phyloP scores from a whole-genome alignment of 2,888 invertebrate genomes.

The Eilema griseolum region DNA sequence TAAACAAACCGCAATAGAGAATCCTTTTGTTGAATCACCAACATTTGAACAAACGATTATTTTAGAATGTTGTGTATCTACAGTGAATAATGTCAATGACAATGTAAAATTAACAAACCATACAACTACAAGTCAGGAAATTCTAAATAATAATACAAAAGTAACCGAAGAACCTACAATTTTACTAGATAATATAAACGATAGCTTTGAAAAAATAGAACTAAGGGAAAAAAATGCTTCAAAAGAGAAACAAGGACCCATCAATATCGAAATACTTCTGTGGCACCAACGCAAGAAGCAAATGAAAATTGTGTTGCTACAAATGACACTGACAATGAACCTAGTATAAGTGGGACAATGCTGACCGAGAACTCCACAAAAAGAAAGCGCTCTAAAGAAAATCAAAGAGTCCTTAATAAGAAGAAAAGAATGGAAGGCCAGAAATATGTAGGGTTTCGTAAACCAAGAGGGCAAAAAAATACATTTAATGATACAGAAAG shows the following conservation, averaged over 20 bases:
- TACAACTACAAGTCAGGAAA: slow-evolving; percentile 4
- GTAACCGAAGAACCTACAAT: neutral
- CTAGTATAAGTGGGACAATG: slow-evolving; percentile 1
- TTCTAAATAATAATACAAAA: neutral
- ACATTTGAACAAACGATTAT: slow-evolving; percentile 4
- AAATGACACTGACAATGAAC: slow-evolving; percentile 4
- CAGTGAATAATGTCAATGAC: slow-evolving; percentile 4
- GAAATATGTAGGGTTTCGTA: too few species aligned
- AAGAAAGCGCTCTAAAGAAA: slow-evolving; percentile 7
- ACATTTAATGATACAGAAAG: slow-evolving; percentile 6
- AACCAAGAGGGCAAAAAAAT: neutral
- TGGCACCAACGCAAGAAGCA: neutral
- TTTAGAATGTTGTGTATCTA: slow-evolving; percentile 4
- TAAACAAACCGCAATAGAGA: slow-evolving; percentile 4
- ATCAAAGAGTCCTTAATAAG: neutral
- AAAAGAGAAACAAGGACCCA: slow-evolving; percentile 1
- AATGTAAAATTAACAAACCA: slow-evolving; percentile 4
- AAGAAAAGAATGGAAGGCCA: neutral
- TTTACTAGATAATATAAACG: neutral
- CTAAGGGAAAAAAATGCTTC: slow-evolving; percentile 3
- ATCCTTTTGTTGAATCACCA: slow-evolving; percentile 4
- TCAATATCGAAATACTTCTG: too few species aligned
- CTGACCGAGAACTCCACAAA: slow-evolving; percentile 2
- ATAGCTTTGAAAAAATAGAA: slow-evolving; percentile 4
- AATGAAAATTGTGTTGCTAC: slow-evolving; percentile 4